Conservation (phyloP, 2,113 vertebrate species). For the Peromyscus maniculatus region DNA sequence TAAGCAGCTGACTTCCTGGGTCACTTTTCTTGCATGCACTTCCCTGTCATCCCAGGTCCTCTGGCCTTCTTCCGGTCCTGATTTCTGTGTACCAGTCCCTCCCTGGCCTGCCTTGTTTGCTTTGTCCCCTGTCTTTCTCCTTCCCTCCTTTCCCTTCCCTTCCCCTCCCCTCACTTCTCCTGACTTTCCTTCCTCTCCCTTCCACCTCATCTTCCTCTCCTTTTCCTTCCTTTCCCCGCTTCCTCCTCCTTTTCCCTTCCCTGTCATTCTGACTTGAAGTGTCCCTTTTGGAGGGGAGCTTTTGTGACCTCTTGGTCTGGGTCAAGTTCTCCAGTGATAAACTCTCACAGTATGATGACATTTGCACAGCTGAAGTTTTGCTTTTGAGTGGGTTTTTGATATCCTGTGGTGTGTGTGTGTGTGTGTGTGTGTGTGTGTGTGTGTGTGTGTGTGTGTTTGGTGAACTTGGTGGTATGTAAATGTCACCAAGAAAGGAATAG, state of each 20-base stretch:
- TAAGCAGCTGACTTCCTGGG: background rate
- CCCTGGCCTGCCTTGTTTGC: background rate
- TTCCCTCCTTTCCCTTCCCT: background rate
- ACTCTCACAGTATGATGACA: background rate
- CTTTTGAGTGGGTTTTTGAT: background rate
- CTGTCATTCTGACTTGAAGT: background rate
- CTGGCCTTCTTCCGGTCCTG: background rate
- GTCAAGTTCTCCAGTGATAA: background rate
- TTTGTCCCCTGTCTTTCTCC: background rate
- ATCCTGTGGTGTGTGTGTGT: background rate
- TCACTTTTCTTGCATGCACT: background rate
- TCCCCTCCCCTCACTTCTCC: too few species aligned
- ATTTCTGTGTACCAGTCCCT: accelerated
- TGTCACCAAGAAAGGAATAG: background rate
- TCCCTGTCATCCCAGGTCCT: background rate
- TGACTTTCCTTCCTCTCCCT: background rate
- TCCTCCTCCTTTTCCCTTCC: background rate
- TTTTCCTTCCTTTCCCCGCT: background rate
- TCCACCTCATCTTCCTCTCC: background rate
- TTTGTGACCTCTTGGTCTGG: background rate
- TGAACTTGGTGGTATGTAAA: background rate
- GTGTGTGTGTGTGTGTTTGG: background rate
- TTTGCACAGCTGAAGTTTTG: background rate
- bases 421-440: background rate
- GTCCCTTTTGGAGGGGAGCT: background rate